Evolutionary conservation across 2,888 invertebrate genomes (phyloP).

Genomic region (Julus scanicus): DNA sequence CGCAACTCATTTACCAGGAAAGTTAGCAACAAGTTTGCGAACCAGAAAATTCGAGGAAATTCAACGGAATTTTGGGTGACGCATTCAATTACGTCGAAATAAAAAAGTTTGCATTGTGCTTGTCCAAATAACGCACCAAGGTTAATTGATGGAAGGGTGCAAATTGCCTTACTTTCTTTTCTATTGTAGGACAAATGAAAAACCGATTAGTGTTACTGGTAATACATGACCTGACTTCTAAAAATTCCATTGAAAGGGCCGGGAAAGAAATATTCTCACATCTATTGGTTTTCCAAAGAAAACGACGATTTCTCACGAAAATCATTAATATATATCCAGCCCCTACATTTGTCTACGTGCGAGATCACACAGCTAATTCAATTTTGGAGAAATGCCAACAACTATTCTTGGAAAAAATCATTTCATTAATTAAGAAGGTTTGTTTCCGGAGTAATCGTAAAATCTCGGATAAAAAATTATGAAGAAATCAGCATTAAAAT

Average conservation of each 20-base stretch:
- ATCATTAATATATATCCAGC: not conserved
- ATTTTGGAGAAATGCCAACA: not conserved
- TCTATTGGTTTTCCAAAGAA: not conserved
- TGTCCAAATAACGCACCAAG: not conserved
- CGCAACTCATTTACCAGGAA: not conserved
- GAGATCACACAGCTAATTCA: not conserved
- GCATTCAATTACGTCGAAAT: not conserved
- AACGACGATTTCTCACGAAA: not conserved
- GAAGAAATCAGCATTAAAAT: not conserved
- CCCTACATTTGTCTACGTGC: not conserved
- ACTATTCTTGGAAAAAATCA: not conserved
- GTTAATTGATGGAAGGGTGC: slow-evolving; percentile 16
- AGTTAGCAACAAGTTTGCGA: not conserved
- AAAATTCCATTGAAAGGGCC: not conserved
- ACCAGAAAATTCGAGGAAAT: slow-evolving; percentile 18
- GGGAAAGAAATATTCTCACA: not conserved
- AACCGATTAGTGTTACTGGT: not conserved
- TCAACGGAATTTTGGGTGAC: not conserved
- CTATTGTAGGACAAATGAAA: slow-evolving; percentile 36
- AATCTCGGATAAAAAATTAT: not conserved
- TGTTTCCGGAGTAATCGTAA: not conserved
- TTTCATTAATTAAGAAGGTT: not conserved
- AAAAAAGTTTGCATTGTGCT: not conserved
- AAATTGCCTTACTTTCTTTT: slow-evolving; percentile 4
- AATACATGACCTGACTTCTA: slow-evolving; percentile 6